Conservation (phyloP, 1,140 invertebrate species). For the Tetramorium alpestre region DNA sequence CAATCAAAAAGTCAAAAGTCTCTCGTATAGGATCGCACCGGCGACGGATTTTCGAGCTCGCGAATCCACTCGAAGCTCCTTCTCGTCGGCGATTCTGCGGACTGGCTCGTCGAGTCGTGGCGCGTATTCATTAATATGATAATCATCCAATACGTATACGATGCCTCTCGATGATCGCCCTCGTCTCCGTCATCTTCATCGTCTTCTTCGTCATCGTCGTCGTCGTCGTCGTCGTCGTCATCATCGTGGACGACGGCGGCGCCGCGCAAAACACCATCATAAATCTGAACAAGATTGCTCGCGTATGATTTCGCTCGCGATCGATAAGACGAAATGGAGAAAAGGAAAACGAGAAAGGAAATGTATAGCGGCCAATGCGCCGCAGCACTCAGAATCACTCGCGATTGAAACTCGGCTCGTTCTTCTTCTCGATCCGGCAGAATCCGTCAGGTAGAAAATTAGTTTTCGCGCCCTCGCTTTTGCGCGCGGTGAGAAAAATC, state of each 20-base stretch:
- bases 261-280: conserved; percentile 55
- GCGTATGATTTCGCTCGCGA: conserved; percentile 12
- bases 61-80: conserved; percentile 28
- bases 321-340: background rate
- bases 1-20: conserved; percentile 41
- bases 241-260: conserved; percentile 10
- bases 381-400: background rate
- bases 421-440: background rate
- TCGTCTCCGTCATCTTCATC: conserved; percentile 55
- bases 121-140: conserved; percentile 79
- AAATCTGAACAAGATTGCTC: conserved; percentile 48
- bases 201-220: conserved; percentile 51
- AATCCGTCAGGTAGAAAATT: conserved; percentile 12
- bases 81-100: conserved; percentile 59
- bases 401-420: conserved; percentile 2
- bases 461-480: background rate
- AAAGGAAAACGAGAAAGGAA: background rate
- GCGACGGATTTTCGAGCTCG: conserved; percentile 28
- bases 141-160: conserved; percentile 75
- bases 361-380: background rate
- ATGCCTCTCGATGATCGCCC: conserved; percentile 62
- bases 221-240: conserved; percentile 22
- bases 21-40: background rate
- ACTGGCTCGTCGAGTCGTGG: conserved; percentile 64
- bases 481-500: background rate